Evolutionary conservation across 2,113 vertebrate genomes (phyloP).

Genomic region (Oplegnathus fasciatus): DNA sequence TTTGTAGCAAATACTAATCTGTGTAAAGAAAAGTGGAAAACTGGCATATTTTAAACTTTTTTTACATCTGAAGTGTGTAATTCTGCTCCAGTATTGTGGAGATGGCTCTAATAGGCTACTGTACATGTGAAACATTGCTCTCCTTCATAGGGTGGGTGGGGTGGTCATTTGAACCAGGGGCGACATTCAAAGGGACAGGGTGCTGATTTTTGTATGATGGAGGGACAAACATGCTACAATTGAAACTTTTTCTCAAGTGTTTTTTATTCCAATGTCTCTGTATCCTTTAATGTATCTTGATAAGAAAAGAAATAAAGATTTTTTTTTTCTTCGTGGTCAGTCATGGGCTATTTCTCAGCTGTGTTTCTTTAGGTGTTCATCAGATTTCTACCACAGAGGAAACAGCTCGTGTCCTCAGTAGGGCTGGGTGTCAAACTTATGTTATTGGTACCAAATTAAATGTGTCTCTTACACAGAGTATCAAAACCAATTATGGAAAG

Average conservation of each 20-base stretch:
- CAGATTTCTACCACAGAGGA: background rate
- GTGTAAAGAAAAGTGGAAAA: conserved; percentile 65
- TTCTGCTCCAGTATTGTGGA: conserved; percentile 70
- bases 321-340: conserved; percentile 83
- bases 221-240: conserved; percentile 78
- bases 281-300: conserved; percentile 87
- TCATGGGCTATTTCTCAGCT: conserved; percentile 18
- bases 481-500: background rate
- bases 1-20: conserved; percentile 80
- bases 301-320: conserved; percentile 86
- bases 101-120: conserved; percentile 66
- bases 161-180: conserved; percentile 45
- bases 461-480: too few relatives aligned
- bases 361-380: background rate
- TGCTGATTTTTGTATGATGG: conserved; percentile 79
- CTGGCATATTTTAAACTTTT: conserved; percentile 69
- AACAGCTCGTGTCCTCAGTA: background rate
- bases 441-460: background rate
- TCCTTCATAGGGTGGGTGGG: conserved; percentile 59
- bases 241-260: conserved; percentile 79
- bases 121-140: conserved; percentile 72
- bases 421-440: background rate
- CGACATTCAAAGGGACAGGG: conserved; percentile 59
- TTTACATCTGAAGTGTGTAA: conserved; percentile 73
- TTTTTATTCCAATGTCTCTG: conserved; percentile 85